Evolutionary conservation across 2,113 vertebrate genomes (phyloP).

Genomic region (Nothobranchius furzeri): DNA sequence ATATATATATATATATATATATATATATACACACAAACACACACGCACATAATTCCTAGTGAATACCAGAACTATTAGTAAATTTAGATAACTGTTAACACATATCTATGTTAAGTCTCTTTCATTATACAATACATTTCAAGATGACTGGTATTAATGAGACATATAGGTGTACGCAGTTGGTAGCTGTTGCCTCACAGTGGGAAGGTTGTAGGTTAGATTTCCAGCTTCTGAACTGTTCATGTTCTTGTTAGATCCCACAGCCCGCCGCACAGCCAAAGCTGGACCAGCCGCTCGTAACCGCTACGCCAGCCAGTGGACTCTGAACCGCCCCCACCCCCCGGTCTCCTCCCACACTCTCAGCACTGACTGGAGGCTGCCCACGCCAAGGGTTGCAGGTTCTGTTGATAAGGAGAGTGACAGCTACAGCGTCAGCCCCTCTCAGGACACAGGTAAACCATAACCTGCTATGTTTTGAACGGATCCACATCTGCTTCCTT

Average conservation of each 20-base stretch:
- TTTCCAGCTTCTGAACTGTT: too few relatives aligned
- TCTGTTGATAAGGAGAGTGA: constrained; percentile 98
- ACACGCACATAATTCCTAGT: too few relatives aligned
- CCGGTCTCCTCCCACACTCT: constrained; percentile 95
- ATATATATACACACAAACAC: too few relatives aligned
- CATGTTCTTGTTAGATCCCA: constrained; percentile 84
- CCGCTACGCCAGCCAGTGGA: constrained; percentile 98
- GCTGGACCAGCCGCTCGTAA: constrained; percentile 90
- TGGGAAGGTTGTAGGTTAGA: too few relatives aligned
- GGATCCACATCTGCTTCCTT: not conserved
- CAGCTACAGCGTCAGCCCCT: constrained; percentile 99
- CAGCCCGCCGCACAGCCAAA: constrained; percentile 93
- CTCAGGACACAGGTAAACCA: constrained; percentile 93
- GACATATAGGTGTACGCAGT: too few relatives aligned
- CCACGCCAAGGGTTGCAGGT: constrained; percentile 89
- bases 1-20: too few relatives aligned
- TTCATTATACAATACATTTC: too few relatives aligned
- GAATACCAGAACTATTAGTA: too few relatives aligned
- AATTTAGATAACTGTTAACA: too few relatives aligned
- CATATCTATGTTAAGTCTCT: too few relatives aligned
- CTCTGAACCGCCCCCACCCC: constrained; percentile 94
- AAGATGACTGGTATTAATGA: too few relatives aligned
- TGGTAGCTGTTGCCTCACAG: too few relatives aligned
- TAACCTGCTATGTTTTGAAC: not conserved
- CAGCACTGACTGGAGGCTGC: constrained; percentile 97